Conservation (phyloP, 2,797 vertebrate genomes). For the Mormyrus hasselquistii region DNA sequence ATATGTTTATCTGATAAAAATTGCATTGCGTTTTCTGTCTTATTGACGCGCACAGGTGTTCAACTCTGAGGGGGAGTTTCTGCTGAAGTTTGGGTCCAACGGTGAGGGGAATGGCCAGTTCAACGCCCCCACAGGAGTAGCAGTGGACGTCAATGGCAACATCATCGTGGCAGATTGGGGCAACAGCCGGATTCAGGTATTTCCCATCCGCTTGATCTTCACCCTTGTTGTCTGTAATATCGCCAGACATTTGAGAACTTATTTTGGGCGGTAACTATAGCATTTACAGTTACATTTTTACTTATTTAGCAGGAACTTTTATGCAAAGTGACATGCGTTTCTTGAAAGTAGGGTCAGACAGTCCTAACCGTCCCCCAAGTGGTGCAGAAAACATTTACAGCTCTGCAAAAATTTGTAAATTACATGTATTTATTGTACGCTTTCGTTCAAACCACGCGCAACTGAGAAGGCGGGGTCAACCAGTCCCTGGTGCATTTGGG, state of each 20-base stretch:
- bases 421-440: background rate
- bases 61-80: conserved; percentile 92
- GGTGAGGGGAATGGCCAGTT: conserved; percentile 97
- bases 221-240: background rate
- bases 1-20: background rate
- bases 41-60: conserved; percentile 71
- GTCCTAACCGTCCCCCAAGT: background rate
- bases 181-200: conserved; percentile 96
- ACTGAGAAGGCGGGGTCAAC: background rate
- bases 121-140: conserved; percentile 96
- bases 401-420: background rate
- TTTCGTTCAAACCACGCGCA: background rate
- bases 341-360: background rate
- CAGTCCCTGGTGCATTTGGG: background rate
- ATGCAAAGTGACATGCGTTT: background rate
- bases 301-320: background rate
- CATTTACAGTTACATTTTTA: background rate
- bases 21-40: background rate
- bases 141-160: conserved; percentile 90
- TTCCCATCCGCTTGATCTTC: background rate
- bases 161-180: conserved; percentile 98
- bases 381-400: background rate
- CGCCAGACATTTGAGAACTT: background rate
- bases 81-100: conserved; percentile 94
- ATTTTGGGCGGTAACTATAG: background rate